Evolutionary conservation across 1,140 invertebrate species (phyloP).

Genomic region (Microplitis demolitor): DNA sequence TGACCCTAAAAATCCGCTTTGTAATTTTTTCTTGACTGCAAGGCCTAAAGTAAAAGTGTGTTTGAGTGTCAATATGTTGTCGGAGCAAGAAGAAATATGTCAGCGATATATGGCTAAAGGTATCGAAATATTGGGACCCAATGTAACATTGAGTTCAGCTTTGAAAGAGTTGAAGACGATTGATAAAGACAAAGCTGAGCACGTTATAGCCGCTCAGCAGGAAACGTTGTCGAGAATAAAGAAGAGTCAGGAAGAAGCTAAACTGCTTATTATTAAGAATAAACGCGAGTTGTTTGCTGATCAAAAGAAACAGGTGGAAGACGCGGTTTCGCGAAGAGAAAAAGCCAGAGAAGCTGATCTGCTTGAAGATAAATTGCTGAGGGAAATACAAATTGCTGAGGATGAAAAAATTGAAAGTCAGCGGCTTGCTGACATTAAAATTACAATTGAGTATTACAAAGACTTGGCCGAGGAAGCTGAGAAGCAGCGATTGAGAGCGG

Average conservation of each 20-base stretch:
- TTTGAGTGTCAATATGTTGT: conserved; percentile 60
- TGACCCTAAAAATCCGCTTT: conserved; percentile 66
- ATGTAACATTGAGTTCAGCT: conserved; percentile 44
- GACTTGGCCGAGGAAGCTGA: conserved; percentile 64
- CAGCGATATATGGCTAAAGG: conserved; percentile 56
- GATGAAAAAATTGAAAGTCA: conserved; percentile 42
- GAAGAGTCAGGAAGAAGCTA: conserved; percentile 42
- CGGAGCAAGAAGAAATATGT: conserved; percentile 61
- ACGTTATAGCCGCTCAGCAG: conserved; percentile 45
- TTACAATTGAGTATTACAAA: conserved; percentile 65
- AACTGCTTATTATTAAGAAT: conserved; percentile 51
- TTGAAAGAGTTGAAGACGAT: conserved; percentile 45
- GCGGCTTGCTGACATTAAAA: conserved; percentile 46
- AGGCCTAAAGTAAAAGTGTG: conserved; percentile 65
- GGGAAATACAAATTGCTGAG: conserved; percentile 48
- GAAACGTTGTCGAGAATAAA: conserved; percentile 44
- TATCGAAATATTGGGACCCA: conserved; percentile 39
- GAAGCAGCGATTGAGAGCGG: conserved; percentile 61
- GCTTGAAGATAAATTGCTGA: conserved; percentile 58
- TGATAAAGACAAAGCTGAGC: conserved; percentile 42
- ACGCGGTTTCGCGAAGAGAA: conserved; percentile 54
- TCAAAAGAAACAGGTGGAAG: conserved; percentile 60
- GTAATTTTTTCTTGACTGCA: conserved; percentile 59
- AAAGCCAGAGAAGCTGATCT: conserved; percentile 55
- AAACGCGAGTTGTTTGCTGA: conserved; percentile 49